Evolutionary conservation across 1,140 invertebrate species (phyloP), one percentile per base, ranked within the genome.

Genomic region (Anastrepha ludens): DNA sequence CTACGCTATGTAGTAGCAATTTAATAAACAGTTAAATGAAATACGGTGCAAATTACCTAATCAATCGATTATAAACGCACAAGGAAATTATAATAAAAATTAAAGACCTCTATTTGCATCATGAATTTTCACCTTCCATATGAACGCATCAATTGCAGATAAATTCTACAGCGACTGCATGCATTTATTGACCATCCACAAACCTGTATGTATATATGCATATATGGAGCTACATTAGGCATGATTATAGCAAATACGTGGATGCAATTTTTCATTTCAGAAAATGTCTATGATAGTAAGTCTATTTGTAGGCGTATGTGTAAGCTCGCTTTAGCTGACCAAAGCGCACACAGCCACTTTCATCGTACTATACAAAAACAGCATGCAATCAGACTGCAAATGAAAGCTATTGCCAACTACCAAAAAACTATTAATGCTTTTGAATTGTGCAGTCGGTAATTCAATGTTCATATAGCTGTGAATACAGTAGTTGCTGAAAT

Each of bases 401-500:
- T 74, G 17, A 74, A 44, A 47, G 13, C 13, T 74, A 74, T 47
- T 74, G 67, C 11, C 41, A 74, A 47, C 67, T 29, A 41, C 44
- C 67, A 67, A 29, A 67, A 67, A 67, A 67, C 65, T 20, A 67
- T 67, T 67, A 67, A 20, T 67, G 65, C 8, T 39, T 67, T 67
- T 20, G 20, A 29, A 67, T 67, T 39, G 29, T 39, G 65, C 65
- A 67, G 20, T 67, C 29, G 39, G 9, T 39, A 41, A 67, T 67
- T 67, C 39, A 67, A 41, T 39, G 39, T 29, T 29, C 29, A 29
- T 29, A 29, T 29, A 29, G 29, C 29, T 67, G 65, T 67, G 39
- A 67, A 67, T 67, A 67, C 65, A 44, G 41, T 44, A 47, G 39
- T 74, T 44, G 39, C 41, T 62, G 15, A 47, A 74, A 41, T 74